These are phyloP conservation scores for Drosophila nasuta DNA, from an alignment of 1,140 invertebrate genomes.

Conservation along the genomic window DNA sequence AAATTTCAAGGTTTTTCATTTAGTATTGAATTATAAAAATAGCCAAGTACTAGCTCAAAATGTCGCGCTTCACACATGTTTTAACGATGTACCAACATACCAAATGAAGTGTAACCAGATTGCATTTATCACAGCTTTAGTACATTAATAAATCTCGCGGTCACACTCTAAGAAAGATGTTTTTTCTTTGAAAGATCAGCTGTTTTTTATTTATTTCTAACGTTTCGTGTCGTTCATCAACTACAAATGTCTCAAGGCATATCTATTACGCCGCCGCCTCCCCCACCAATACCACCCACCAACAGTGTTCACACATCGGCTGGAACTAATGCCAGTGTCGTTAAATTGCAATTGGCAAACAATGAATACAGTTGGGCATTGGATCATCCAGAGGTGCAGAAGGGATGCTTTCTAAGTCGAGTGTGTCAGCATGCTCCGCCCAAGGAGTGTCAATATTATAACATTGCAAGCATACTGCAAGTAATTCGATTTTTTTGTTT, in stretches of 20 bases:
- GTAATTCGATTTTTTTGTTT: slow-evolving; percentile 16
- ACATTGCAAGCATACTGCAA: slow-evolving; percentile 63
- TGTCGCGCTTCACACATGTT: no score
- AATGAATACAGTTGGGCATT: slow-evolving; percentile 84
- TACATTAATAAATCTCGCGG: no score
- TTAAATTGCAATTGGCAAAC: slow-evolving; percentile 20
- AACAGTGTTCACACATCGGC: not conserved
- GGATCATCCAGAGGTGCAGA: slow-evolving; percentile 83
- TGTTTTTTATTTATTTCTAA: not conserved
- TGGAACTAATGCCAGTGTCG: not conserved
- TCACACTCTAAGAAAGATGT: no score
- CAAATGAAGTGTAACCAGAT: no score
- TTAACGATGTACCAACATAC: no score
- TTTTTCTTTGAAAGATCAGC: not conserved
- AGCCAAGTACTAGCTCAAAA: no score
- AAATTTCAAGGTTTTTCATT: no score
- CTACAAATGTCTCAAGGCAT: slow-evolving; percentile 40
- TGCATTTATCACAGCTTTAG: no score
- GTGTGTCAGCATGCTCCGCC: slow-evolving; percentile 80
- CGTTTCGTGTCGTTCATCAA: not conserved
- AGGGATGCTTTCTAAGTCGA: slow-evolving; percentile 85
- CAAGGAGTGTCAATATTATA: slow-evolving; percentile 61
- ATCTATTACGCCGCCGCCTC: slow-evolving; percentile 56
- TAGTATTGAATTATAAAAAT: no score
- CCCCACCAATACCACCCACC: slow-evolving; percentile 1